Percentiles rank a stretch among this genome's conserved stretches.
These are phyloP conservation scores for Hydraecia micacea DNA, from an alignment of 2,888 invertebrate species.

Conservation along the genomic window DNA sequence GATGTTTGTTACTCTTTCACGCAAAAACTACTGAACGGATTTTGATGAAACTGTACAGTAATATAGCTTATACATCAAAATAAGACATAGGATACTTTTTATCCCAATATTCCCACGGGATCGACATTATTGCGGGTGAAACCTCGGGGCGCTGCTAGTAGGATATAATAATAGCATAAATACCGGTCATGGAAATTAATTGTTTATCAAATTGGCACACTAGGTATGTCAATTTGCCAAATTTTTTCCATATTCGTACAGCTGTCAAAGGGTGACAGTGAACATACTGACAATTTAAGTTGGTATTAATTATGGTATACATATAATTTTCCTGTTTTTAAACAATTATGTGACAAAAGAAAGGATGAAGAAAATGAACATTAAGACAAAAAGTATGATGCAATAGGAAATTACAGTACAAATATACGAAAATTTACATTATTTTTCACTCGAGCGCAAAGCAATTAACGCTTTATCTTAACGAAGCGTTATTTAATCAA, in stretches of 20 bases:
- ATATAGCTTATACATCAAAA: no score
- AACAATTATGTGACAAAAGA: neutral
- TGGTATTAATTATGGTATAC: neutral
- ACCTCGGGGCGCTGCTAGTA: no score
- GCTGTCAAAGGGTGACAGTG: neutral
- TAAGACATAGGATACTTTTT: no score
- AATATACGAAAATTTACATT: conserved; percentile 44
- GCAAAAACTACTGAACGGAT: no score
- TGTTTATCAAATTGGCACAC: neutral
- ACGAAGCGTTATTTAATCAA: conserved; percentile 24
- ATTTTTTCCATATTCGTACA: neutral
- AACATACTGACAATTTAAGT: neutral
- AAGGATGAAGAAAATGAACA: neutral
- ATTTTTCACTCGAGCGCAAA: conserved; percentile 51
- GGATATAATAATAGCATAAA: no score
- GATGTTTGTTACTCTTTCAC: no score
- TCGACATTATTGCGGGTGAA: no score
- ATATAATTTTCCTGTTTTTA: neutral
- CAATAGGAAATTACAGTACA: conserved; percentile 24
- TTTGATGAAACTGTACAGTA: no score
- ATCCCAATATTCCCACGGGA: no score
- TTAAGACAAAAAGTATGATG: neutral
- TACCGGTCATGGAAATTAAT: no score
- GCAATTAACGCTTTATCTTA: conserved; percentile 59
- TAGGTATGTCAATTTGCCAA: neutral